Conservation (phyloP, 2,113 vertebrate species). For the Meleagris gallopavo region DNA sequence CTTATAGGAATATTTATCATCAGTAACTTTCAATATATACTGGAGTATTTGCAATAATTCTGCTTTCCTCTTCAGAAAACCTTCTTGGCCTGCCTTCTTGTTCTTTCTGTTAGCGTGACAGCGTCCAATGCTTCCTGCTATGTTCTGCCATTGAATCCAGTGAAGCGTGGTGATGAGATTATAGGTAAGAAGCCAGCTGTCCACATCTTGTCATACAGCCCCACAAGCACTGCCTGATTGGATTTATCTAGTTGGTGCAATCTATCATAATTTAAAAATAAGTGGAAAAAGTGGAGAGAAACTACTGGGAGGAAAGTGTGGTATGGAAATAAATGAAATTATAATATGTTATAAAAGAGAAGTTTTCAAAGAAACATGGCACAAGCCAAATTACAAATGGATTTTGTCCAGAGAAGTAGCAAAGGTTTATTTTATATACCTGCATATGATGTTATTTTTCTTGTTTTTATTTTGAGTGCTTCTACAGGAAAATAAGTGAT, state of each 20-base stretch:
- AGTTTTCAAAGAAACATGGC: not conserved
- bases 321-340: not conserved
- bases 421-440: not conserved
- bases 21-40: not conserved
- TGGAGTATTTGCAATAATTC: not conserved
- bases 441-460: not conserved
- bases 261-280: not conserved
- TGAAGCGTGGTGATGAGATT: not conserved
- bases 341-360: not conserved
- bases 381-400: not conserved
- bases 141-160: fast-evolving
- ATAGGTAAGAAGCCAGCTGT: not conserved
- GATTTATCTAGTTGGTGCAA: not conserved
- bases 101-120: not conserved
- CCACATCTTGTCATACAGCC: not conserved
- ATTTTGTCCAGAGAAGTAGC: not conserved
- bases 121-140: not conserved
- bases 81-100: conserved; percentile 7
- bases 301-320: not conserved
- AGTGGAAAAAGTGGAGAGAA: not conserved
- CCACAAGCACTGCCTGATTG: not conserved
- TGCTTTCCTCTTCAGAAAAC: conserved; percentile 40
- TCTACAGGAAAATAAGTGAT: not conserved
- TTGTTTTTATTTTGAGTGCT: not conserved
- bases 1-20: not conserved